A percentile compares a stretch with the other conserved stretches of the same genome.
phyloP scores from a whole-genome alignment of 2,797 vertebrate species.

The Rhincodon typus region DNA sequence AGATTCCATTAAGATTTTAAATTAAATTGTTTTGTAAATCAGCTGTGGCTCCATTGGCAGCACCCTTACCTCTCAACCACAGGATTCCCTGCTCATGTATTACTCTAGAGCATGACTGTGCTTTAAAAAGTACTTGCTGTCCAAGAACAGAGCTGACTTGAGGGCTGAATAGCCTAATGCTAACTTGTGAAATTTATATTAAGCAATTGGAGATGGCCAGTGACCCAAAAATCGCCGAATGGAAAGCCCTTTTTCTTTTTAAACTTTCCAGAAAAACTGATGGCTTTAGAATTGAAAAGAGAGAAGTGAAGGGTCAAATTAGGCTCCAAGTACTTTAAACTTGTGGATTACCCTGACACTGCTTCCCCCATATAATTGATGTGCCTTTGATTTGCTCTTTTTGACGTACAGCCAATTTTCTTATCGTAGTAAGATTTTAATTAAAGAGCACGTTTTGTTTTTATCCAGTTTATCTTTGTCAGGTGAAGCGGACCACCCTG shows the following conservation, averaged over 20 bases:
- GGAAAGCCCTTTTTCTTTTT: not conserved
- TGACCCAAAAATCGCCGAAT: not conserved
- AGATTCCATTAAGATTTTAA: not conserved
- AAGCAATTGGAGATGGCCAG: not conserved
- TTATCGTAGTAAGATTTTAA: not conserved
- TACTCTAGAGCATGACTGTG: not conserved
- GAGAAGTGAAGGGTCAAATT: not conserved
- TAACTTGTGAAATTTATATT: too few relatives aligned
- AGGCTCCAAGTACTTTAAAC: not conserved
- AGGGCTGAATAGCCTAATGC: too few relatives aligned
- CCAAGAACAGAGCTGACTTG: too few relatives aligned
- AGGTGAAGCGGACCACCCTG: not conserved
- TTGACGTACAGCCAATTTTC: not conserved
- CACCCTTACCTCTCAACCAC: too few relatives aligned
- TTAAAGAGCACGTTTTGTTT: not conserved
- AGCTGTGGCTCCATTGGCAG: not conserved
- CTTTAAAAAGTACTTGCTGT: too few relatives aligned
- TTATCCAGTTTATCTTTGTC: conserved; percentile 2
- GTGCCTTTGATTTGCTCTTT: not conserved
- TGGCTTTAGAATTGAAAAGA: not conserved
- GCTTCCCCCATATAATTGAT: not conserved
- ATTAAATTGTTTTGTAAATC: not conserved
- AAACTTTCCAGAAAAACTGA: not conserved
- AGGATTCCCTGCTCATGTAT: not conserved
- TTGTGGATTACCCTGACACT: not conserved